These are phyloP conservation scores for Rhinopomastus cyanomelas DNA, from an alignment of 2,113 vertebrate species.

Conservation along the genomic window DNA sequence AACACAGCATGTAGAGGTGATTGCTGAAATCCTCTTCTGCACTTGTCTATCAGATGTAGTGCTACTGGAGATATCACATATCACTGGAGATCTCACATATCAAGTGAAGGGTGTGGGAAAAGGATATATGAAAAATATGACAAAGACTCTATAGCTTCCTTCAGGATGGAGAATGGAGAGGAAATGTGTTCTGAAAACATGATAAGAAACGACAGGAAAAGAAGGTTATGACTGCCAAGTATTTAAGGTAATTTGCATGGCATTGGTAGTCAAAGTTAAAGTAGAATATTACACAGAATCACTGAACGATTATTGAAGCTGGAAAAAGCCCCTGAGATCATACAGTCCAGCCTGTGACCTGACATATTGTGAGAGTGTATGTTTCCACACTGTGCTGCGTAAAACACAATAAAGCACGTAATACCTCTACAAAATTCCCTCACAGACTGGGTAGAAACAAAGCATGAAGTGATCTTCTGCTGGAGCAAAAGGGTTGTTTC, in stretches of 20 bases:
- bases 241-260: not conserved
- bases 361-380: too few relatives aligned
- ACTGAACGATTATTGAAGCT: too few relatives aligned
- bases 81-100: too few relatives aligned
- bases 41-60: not conserved
- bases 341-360: too few relatives aligned
- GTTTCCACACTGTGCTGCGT: not conserved
- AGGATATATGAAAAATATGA: not conserved
- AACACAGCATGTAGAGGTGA: not conserved
- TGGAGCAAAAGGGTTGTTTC: not conserved
- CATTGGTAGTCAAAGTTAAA: not conserved
- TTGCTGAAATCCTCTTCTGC: not conserved
- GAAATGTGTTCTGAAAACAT: not conserved
- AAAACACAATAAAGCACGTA: not conserved
- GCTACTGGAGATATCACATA: not conserved
- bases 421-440: not conserved
- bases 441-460: not conserved
- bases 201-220: not conserved
- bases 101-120: not conserved
- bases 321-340: too few relatives aligned
- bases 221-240: not conserved
- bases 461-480: not conserved
- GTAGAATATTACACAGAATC: not conserved
- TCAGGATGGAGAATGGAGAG: not conserved
- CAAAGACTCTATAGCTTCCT: not conserved